Evolutionary conservation across 1,140 invertebrate genomes (phyloP).

Genomic region (Leptinotarsa lineolata): DNA sequence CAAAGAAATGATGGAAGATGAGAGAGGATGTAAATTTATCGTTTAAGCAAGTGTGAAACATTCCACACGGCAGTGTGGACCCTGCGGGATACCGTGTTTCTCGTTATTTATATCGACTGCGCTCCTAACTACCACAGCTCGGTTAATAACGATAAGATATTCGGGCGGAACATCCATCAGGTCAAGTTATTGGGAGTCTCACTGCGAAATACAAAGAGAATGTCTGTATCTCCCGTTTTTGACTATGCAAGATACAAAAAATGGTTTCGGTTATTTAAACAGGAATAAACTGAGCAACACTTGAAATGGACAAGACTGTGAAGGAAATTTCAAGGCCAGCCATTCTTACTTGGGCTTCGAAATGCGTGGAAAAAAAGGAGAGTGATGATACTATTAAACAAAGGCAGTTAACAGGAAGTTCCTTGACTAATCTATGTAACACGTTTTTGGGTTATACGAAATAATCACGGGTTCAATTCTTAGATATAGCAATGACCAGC

Average conservation of each 20-base stretch:
- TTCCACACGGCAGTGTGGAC: slow-evolving; percentile 49
- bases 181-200: slow-evolving; percentile 35
- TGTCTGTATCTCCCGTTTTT: slow-evolving; percentile 24
- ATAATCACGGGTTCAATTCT: too few relatives aligned
- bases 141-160: slow-evolving; percentile 49
- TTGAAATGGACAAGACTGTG: not conserved
- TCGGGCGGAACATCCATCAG: slow-evolving; percentile 42
- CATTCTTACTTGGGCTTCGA: too few relatives aligned
- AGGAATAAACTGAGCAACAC: not conserved
- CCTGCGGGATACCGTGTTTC: slow-evolving; percentile 51
- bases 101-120: slow-evolving; percentile 48
- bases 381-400: too few relatives aligned
- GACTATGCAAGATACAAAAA: slow-evolving; percentile 6
- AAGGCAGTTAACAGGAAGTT: too few relatives aligned
- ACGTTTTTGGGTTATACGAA: too few relatives aligned
- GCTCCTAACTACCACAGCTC: slow-evolving; percentile 47
- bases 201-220: slow-evolving; percentile 35
- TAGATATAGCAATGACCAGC: too few relatives aligned
- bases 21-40: slow-evolving; percentile 49
- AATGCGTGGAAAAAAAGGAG: too few relatives aligned
- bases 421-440: too few relatives aligned
- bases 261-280: slow-evolving; percentile 11
- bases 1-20: not conserved
- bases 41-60: slow-evolving; percentile 53
- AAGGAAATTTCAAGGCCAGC: too few relatives aligned